Evolutionary conservation across 1,140 invertebrate genomes (phyloP), one percentile per base, ranked within the genome.

Genomic region (Myzus persicae): DNA sequence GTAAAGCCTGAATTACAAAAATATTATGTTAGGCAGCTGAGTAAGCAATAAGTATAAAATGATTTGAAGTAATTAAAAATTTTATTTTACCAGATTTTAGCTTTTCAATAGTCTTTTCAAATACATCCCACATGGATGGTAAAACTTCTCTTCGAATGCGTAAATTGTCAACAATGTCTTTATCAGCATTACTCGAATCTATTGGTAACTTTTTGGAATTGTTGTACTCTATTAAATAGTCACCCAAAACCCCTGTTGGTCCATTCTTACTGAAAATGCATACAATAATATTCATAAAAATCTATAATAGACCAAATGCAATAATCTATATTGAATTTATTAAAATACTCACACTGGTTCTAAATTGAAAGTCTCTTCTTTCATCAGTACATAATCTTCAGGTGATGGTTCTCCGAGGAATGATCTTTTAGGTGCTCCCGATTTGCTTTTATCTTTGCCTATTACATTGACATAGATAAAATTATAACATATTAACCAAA

Each of bases 311-410:
- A 26, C 11, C 5, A 90, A 59, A 59, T 90, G 26, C 20, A 76
- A 76, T 76, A 44, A 67, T 90, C 4, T 44, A 31, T n/a, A 38
- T 89, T 44, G 1, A 38, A 38, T 40, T 7, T 42, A 90, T 38
- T 26, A 18, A 59, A 36, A 48, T 85, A 31, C 94, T 93, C 88
- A 93, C 44, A 82, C 76, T n/a, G 94, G 93, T 90, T 94, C 94
- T 51, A 94, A 90, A 93, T 93, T 94, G 81, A 94, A 94, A 44
- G 94, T 94, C 91, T 94, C 94, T 94, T 94, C 94, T 94, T 94
- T 94, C 94, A 94, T 94, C 36, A 94, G 90, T n/a, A 94, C 94
- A 93, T 94, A 94, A 93, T 94, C 94, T 48, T 94, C 94, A 22
- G 94, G 94, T n/a, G 93, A 93, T 85, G 94, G 94, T 82, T 94